These are phyloP conservation scores for Hypothenemus hampei DNA, from an alignment of 1,140 invertebrate species.

Conservation along the genomic window DNA sequence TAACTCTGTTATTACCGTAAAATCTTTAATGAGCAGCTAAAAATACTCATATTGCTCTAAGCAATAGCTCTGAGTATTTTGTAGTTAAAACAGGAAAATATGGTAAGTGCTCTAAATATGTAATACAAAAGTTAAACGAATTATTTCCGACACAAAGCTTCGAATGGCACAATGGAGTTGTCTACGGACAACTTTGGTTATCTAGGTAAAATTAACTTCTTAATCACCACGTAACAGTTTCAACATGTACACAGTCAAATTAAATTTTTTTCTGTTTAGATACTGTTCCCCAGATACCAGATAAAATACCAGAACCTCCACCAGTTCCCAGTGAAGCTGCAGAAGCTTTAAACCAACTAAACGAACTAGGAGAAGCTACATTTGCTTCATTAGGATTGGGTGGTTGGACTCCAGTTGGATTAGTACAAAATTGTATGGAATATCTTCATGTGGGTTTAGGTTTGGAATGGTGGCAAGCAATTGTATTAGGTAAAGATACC, in stretches of 20 bases:
- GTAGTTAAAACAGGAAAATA: constrained; percentile 19
- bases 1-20: neutral
- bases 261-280: too few species aligned
- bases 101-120: constrained; percentile 9
- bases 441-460: constrained; percentile 68
- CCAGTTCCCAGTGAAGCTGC: constrained; percentile 42
- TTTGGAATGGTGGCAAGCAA: constrained; percentile 88
- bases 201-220: too few species aligned
- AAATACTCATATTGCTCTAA: neutral
- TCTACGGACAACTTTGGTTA: too few species aligned
- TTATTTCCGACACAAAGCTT: too few species aligned
- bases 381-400: constrained; percentile 77
- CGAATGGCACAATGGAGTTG: too few species aligned
- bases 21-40: neutral
- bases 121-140: too few species aligned
- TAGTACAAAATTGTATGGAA: constrained; percentile 76
- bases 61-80: constrained; percentile 6
- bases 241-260: too few species aligned
- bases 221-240: too few species aligned
- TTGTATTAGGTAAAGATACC: constrained; percentile 57
- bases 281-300: neutral
- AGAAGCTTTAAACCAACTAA: constrained; percentile 46
- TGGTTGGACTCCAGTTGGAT: constrained; percentile 69
- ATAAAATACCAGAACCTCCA: constrained; percentile 43
- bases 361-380: constrained; percentile 65